Conservation (phyloP, 1,140 invertebrate genomes). For the Drosophila mauritiana region DNA sequence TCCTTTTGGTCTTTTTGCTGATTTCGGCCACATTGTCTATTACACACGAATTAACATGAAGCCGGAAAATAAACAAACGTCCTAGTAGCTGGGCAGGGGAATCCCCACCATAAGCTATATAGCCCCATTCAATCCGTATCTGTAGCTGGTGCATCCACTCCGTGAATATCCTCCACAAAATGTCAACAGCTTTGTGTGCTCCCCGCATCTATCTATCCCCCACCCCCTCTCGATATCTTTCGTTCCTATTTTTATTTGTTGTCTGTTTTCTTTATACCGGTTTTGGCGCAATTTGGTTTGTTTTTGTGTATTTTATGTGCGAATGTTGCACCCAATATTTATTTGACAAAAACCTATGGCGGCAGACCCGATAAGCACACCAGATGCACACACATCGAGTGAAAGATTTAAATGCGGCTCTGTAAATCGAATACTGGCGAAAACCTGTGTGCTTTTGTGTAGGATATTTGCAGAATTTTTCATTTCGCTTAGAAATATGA, state of each 20-base stretch:
- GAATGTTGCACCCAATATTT: conserved; percentile 62
- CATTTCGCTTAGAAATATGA: conserved; percentile 6
- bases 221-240: conserved; percentile 42
- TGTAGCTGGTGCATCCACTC: conserved; percentile 39
- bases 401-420: conserved; percentile 43
- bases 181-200: conserved; percentile 70
- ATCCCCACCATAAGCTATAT: conserved; percentile 21
- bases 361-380: conserved; percentile 60
- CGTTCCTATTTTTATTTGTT: conserved; percentile 10
- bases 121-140: conserved; percentile 38
- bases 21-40: conserved; percentile 70
- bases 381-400: conserved; percentile 17
- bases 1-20: conserved; percentile 27
- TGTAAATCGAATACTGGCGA: conserved; percentile 29
- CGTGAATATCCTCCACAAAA: conserved; percentile 44
- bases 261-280: conserved; percentile 30
- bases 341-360: conserved; percentile 69
- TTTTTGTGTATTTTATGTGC: conserved; percentile 56
- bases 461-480: conserved; percentile 24
- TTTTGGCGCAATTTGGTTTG: conserved; percentile 21
- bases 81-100: not conserved
- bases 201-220: conserved; percentile 17
- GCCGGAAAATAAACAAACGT: conserved; percentile 55
- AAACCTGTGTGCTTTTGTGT: not conserved
- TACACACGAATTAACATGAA: conserved; percentile 76